Evolutionary conservation across 2,888 invertebrate genomes (phyloP), one percentile per base, ranked within the genome.

Genomic region (Nomada hirtipes): DNA sequence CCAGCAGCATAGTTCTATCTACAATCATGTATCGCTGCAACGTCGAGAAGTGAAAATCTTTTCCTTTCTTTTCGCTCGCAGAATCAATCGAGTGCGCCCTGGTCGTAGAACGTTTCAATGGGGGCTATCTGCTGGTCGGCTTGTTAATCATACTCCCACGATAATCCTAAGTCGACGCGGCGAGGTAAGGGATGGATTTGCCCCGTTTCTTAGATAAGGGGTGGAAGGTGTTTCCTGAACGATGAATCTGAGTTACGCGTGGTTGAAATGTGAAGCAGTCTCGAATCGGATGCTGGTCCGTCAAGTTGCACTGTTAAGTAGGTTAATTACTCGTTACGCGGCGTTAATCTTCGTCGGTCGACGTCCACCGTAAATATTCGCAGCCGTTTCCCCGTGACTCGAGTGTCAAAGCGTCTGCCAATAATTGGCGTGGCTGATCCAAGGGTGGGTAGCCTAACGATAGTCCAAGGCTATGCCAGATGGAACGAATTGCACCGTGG

Each of bases 351-450:
- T 79, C 59, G 73, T 80, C 77, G 26, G 50, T 4, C 50, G 44
- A 26, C 65, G 20, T 72, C 63, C 57, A 18, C 42, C 64, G 81
- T 78, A 78, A 81, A 81, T 78, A 78, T 81, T 57, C 69, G 60
- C 26, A 26, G 52, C 29, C 55, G n/a, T 55, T 67, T 10, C 52
- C 36, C 60, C 64, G 73, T 63, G 60, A 65, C 47, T 78, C 15
- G 23, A 60, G 36, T 79, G 81, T 73, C 73, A 70, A 79, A 81
- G 73, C 73, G 78, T 78, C 69, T 73, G 78, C 73, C 80, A 78
- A 81, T 81, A 81, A 81, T 81, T 81, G 78, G 73, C 69, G 3
- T 68, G 59, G 61, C 18, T 47, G 47, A 29, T n/a, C 61, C 65
- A 15, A 63, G 42, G 78, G 72, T 53, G 44, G 50, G 29, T 52